Base-by-base conservation (phyloP, 1,140 invertebrate genomes). In the Diploscapter pachys region DNA sequence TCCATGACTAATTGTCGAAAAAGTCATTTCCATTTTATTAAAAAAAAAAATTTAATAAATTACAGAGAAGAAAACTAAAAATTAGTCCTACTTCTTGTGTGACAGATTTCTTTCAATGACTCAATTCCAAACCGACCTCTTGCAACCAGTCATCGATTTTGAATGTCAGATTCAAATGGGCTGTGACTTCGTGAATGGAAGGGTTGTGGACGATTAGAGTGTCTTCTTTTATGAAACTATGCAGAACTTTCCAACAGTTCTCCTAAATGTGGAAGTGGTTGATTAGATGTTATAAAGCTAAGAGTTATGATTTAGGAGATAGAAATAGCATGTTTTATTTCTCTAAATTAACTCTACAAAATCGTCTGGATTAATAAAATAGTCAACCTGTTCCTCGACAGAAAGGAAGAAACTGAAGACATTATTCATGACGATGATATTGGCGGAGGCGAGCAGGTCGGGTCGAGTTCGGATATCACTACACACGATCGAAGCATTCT, bases 321-420 rank as follows among this genome's bases (percentile, higher is more conserved):
- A 31, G 31, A 31, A 31, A 31, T 31, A 31, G 31, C 31, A 31
- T 31, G 31, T 31, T 59, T 13, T 11, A 59, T 59, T 13, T 11
- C 57, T 11, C 57, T 59, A 11, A 59, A 11, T 59, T 13, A 13
- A 13, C 11, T 59, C 11, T 59, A 11, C 13, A 31, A 65, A 65
- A 54, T 49, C 13, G 66, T 48, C 13, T 68, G 66, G 51, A 8
- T 48, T 63, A 59, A 51, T 59, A 70, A 69, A 69, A 53, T 6
- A 52, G 6, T 48, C 13, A 72, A 85, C 87, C 81, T 91, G 90
- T 57, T 88, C 86, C 11, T 87, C 84, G 72, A 85, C 74, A 57
- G 88, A 80, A 71, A 90, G 83, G 86, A 91, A 91, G 84, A 90
- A 91, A 81, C 91, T 90, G 81, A 91, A 89, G 6, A 89, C 88